phyloP scores from a whole-genome alignment of 2,113 vertebrate species.

The Noturus placidus region DNA sequence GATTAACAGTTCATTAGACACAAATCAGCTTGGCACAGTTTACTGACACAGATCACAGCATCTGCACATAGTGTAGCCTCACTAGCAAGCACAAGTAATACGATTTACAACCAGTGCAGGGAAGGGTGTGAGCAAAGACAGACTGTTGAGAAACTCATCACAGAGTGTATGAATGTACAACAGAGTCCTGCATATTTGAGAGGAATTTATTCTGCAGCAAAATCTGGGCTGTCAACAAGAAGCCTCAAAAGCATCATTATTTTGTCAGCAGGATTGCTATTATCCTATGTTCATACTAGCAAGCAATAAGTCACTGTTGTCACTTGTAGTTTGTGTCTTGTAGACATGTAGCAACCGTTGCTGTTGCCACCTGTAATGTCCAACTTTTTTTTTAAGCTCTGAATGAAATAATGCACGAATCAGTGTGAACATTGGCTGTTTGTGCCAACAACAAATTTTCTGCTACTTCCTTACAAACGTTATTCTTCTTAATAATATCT shows the following conservation, averaged over 20 bases:
- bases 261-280: conserved; percentile 30
- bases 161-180: conserved; percentile 36
- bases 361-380: neutral
- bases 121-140: conserved; percentile 29
- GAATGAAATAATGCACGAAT: neutral
- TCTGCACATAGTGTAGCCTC: neutral
- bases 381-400: neutral
- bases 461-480: neutral
- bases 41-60: conserved; percentile 37
- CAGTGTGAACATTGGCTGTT: neutral
- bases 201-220: conserved; percentile 30
- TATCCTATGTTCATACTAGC: neutral
- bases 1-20: neutral
- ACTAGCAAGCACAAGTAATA: conserved; percentile 44
- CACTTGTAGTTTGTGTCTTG: neutral
- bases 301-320: neutral
- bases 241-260: conserved; percentile 26
- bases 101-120: conserved; percentile 41
- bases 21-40: conserved; percentile 22
- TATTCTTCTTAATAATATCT: neutral
- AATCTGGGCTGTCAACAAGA: neutral
- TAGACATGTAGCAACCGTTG: neutral
- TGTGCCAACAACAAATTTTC: neutral
- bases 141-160: conserved; percentile 21
- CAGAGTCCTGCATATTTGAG: conserved; percentile 13